Evolutionary conservation across 2,797 vertebrate species (phyloP).

Genomic region (Perodicticus potto): DNA sequence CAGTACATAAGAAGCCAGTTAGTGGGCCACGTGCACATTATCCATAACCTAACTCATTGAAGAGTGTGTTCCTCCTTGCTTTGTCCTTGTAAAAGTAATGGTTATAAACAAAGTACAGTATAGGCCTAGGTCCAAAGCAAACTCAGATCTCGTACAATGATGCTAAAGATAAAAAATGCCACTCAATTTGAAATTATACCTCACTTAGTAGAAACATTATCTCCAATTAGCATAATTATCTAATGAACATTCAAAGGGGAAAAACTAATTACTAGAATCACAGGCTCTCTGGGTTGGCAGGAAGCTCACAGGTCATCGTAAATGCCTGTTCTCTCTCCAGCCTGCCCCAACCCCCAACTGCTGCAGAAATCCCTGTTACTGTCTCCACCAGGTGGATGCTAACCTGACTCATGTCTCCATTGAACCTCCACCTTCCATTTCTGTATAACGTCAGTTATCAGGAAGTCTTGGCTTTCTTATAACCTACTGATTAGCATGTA

Average conservation of each 20-base stretch:
- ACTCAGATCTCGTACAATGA: not conserved
- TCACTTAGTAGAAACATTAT: constrained; percentile 67
- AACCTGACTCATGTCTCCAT: not conserved
- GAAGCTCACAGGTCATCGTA: constrained; percentile 41
- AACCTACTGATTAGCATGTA: not conserved
- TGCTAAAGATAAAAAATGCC: constrained; percentile 59
- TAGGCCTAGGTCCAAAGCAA: constrained; percentile 30
- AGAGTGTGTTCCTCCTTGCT: not conserved
- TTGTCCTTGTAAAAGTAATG: constrained; percentile 4
- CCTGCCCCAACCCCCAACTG: not conserved
- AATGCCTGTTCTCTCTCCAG: not conserved
- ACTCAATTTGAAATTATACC: constrained; percentile 60
- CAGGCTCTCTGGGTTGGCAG: constrained; percentile 29
- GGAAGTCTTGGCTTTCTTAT: not conserved
- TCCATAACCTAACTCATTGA: not conserved
- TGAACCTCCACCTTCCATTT: not conserved
- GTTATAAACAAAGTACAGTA: constrained; percentile 30
- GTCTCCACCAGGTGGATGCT: not conserved
- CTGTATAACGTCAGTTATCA: not conserved
- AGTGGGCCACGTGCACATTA: not conserved
- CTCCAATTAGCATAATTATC: constrained; percentile 69
- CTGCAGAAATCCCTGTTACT: not conserved
- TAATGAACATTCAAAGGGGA: constrained; percentile 57
- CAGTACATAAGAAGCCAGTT: not conserved
- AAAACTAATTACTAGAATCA: constrained; percentile 64